Base-by-base conservation (phyloP, 2,888 invertebrate species). In the Tuta absoluta region DNA sequence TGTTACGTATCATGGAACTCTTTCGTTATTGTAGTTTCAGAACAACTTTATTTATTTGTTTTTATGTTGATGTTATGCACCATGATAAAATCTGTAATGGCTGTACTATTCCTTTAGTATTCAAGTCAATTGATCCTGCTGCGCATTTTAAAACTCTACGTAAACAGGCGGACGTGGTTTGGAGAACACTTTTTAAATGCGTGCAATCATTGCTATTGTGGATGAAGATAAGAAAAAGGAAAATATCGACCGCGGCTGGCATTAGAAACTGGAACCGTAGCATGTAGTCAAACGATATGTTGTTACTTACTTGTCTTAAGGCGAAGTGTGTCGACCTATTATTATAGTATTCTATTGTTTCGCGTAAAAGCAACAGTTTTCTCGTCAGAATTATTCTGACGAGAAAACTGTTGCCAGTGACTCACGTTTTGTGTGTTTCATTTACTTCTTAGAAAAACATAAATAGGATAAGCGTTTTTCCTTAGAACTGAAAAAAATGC, bases 401-500 rank as follows among this genome's bases (percentile, higher is more conserved):
- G n/a, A n/a, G n/a, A n/a, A n/a, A n/a, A n/a, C n/a, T n/a, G n/a
- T n/a, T n/a, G n/a, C n/a, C n/a, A n/a, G n/a, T n/a, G n/a, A n/a
- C n/a, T n/a, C 12, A 8, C 8, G 38, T 38, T 3, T 38, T 8
- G 12, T 38, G 21, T 23, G 19, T 51, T 7, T 21, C 21, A 51
- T 51, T 49, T 21, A 19, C 7, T 51, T 51, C 21, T 21, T 12
- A 23, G 51, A 21, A 51, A 51, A 51, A n/a, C n/a, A n/a, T 10
- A 21, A 12, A 51, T 21, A 12, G 19, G 51, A 21, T 19, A 23
- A 51, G 21, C 23, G 7, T 1, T 19, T 51, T 59, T 68, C 64
- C 64, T 51, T 53, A 65, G 38, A 65, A 69, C 49, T 65, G 63
- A 63, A 68, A 56, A 65, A 67, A 60, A 63, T 64, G 65, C 60